These are phyloP conservation scores for Crotalus helleri DNA, from an alignment of 2,113 vertebrate species.

Conservation along the genomic window DNA sequence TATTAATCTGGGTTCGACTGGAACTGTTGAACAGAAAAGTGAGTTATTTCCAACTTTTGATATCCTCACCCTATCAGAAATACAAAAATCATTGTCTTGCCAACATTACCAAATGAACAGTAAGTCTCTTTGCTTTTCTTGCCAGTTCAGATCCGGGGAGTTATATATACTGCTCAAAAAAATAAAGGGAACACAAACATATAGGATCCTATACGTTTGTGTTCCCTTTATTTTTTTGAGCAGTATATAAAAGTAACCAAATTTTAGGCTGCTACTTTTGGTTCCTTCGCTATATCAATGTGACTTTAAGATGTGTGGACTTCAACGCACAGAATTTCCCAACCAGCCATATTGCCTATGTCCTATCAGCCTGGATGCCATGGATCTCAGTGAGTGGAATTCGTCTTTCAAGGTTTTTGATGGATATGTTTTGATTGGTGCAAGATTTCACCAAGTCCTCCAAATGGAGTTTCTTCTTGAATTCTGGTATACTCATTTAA, in stretches of 20 bases:
- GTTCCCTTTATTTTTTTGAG: no score
- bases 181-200: no score
- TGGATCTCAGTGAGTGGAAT: not conserved
- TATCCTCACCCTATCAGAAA: not conserved
- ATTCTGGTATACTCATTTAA: not conserved
- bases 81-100: not conserved
- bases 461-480: not conserved
- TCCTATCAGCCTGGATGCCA: not conserved
- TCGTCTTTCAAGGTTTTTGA: not conserved
- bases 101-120: not conserved
- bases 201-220: no score
- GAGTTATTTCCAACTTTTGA: not conserved
- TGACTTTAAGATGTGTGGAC: no score
- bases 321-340: no score
- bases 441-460: not conserved
- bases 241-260: not conserved
- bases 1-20: not conserved
- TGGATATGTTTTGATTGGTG: not conserved
- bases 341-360: not conserved
- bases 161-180: not conserved
- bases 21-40: not conserved
- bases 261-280: not conserved
- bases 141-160: not conserved
- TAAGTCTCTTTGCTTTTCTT: not conserved
- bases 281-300: not conserved